These are phyloP conservation scores for Phataginus tricuspis DNA, from an alignment of 2,797 vertebrate species.

Conservation along the genomic window DNA sequence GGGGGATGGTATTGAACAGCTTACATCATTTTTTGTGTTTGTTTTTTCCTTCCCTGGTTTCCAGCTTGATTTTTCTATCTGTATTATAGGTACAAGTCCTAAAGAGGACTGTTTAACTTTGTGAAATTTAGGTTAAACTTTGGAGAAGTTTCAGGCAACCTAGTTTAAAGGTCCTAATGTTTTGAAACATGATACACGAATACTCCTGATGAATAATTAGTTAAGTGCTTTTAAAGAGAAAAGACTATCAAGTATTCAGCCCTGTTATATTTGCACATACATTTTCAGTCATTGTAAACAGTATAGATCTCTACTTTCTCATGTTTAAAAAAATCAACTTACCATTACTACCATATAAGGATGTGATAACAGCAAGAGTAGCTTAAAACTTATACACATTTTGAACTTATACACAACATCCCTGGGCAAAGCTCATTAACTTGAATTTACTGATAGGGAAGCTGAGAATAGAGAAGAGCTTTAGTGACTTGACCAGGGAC, in stretches of 20 bases:
- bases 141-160: not conserved
- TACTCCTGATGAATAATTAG: not conserved
- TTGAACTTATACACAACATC: not conserved
- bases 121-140: not conserved
- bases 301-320: not conserved
- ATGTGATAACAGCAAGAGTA: not conserved
- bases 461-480: not conserved
- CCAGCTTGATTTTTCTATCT: not conserved
- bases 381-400: not conserved
- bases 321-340: not conserved
- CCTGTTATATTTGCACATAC: not conserved
- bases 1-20: not conserved
- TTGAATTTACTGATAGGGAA: not conserved
- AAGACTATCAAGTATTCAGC: not conserved
- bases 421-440: not conserved
- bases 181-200: not conserved
- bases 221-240: not conserved
- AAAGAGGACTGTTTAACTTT: not conserved
- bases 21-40: not conserved
- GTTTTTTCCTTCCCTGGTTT: not conserved
- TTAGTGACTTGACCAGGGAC: not conserved
- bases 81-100: not conserved
- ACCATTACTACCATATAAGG: not conserved
- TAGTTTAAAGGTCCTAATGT: not conserved
- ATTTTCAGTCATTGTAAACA: not conserved